Evolutionary conservation across 2,888 invertebrate genomes (phyloP).

Genomic region (Hypomecis punctinalis): DNA sequence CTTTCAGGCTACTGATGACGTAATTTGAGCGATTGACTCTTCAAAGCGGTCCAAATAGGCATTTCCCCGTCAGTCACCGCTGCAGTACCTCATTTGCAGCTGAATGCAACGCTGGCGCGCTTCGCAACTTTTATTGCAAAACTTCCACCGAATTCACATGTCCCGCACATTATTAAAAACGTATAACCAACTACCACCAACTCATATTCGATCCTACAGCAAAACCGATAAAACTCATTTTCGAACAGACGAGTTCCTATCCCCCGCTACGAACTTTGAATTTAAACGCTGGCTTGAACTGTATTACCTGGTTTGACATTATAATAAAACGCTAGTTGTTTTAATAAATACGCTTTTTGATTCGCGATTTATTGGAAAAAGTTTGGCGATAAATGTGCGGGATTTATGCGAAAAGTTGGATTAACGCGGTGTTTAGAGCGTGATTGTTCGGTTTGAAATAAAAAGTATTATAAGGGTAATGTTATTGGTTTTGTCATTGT

Average conservation of each 20-base stretch:
- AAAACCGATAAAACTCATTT: slow-evolving; percentile 41
- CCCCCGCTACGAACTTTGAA: slow-evolving; percentile 51
- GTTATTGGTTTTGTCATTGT: not conserved
- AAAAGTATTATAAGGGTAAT: slow-evolving; percentile 4
- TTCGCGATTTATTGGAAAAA: slow-evolving; percentile 45
- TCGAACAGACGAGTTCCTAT: slow-evolving; percentile 37
- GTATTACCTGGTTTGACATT: slow-evolving; percentile 39
- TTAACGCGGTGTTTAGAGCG: slow-evolving; percentile 31
- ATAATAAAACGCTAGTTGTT: slow-evolving; percentile 46
- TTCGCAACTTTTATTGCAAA: slow-evolving; percentile 81
- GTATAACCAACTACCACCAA: slow-evolving; percentile 49
- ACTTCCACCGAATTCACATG: slow-evolving; percentile 80
- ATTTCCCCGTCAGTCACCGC: slow-evolving; percentile 12
- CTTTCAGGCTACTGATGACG: not conserved
- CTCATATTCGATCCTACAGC: slow-evolving; percentile 42
- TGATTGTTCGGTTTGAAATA: slow-evolving; percentile 4
- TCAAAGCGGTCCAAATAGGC: not conserved
- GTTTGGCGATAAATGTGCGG: slow-evolving; percentile 39
- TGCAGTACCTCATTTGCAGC: slow-evolving; percentile 31
- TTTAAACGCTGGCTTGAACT: slow-evolving; percentile 53
- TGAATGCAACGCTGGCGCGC: slow-evolving; percentile 54
- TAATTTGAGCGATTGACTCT: not conserved
- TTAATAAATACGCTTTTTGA: slow-evolving; percentile 50
- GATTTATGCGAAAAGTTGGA: slow-evolving; percentile 35
- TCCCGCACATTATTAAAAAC: slow-evolving; percentile 79